Conservation (phyloP, 2,797 vertebrate genomes). For the Semaprochilodus insignis region DNA sequence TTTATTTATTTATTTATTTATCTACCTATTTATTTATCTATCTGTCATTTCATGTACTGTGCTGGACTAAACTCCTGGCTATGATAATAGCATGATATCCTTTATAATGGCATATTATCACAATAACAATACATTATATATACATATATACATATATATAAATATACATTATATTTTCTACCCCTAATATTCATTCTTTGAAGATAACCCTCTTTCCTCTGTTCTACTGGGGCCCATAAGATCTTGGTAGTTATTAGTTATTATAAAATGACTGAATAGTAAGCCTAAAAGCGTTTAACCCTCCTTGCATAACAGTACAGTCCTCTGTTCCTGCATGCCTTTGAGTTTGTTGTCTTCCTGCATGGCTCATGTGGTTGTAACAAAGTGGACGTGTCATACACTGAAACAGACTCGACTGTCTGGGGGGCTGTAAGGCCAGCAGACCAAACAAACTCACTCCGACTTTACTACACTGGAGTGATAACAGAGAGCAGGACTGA, state of each 20-base stretch:
- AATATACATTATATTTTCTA: too few species aligned
- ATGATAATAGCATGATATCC: too few species aligned
- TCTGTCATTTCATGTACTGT: too few species aligned
- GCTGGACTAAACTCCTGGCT: too few species aligned
- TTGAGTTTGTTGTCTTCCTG: neutral
- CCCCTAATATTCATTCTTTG: too few species aligned
- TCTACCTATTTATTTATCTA: too few species aligned
- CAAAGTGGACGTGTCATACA: neutral
- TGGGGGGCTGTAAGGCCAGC: slow-evolving; percentile 13
- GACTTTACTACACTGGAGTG: slow-evolving; percentile 8
- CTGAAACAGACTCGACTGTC: neutral
- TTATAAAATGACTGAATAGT: neutral
- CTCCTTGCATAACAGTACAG: neutral
- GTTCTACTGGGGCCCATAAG: neutral
- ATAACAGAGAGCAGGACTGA: slow-evolving; percentile 25
- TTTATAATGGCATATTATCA: too few species aligned
- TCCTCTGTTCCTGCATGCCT: neutral
- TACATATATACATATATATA: too few species aligned
- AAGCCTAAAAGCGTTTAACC: neutral
- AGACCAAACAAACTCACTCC: slow-evolving; percentile 24
- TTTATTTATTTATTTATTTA: too few species aligned
- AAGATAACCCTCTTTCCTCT: too few species aligned
- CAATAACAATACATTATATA: too few species aligned
- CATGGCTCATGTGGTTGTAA: neutral
- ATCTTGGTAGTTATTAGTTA: too few species aligned